These are phyloP conservation scores for Eutrigla gurnardus DNA, from an alignment of 2,797 vertebrate genomes.

Conservation along the genomic window DNA sequence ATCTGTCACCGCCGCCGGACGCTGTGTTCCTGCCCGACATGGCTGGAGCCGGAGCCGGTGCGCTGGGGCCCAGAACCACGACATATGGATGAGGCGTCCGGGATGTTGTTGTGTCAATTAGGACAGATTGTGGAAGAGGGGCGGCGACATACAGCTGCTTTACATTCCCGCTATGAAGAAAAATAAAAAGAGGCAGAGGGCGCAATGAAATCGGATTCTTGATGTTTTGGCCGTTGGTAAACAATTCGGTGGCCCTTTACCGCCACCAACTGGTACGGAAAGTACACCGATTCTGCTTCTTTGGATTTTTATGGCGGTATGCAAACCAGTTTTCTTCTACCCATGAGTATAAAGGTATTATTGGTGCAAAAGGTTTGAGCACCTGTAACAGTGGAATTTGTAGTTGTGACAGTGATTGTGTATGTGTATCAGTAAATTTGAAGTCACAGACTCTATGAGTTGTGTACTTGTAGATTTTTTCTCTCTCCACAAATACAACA, in stretches of 20 bases:
- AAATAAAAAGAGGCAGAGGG: not conserved
- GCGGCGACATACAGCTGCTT: conserved; percentile 25
- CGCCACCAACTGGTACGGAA: conserved; percentile 3
- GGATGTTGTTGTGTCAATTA: conserved; percentile 29
- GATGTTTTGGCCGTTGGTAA: not conserved
- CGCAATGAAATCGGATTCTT: not conserved
- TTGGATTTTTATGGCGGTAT: too few species aligned
- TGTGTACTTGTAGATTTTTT: too few species aligned
- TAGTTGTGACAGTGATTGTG: too few species aligned
- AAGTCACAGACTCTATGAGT: too few species aligned
- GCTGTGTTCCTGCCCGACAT: conserved; percentile 81
- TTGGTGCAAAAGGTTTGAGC: too few species aligned
- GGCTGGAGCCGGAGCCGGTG: conserved; percentile 83
- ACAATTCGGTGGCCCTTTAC: not conserved
- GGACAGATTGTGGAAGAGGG: not conserved
- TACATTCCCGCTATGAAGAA: conserved; percentile 16
- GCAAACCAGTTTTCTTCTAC: too few species aligned
- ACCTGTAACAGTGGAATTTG: too few species aligned
- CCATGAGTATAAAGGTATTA: too few species aligned
- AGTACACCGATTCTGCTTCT: too few species aligned
- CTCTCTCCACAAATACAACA: too few species aligned
- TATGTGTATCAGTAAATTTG: too few species aligned
- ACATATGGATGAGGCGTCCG: conserved; percentile 78
- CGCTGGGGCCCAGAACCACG: conserved; percentile 80
- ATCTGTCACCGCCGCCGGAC: too few species aligned